Conservation (phyloP, 2,888 invertebrate species). For the Tuberolachnus salignus region DNA sequence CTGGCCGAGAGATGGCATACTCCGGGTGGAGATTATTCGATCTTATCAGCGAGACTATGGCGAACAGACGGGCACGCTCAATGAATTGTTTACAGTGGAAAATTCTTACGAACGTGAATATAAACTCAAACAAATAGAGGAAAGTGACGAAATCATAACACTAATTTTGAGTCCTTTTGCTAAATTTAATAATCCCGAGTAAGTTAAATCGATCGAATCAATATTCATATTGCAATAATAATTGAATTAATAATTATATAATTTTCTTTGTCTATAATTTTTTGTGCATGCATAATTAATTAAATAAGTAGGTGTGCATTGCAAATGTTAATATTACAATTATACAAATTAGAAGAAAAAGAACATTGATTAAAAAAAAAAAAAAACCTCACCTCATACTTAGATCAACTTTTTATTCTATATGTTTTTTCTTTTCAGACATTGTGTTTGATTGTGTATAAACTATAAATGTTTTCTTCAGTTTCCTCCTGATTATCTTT, state of each 20-base stretch:
- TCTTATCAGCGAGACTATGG: slow-evolving; percentile 4
- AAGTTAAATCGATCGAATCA: slow-evolving; percentile 60
- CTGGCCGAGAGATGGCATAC: slow-evolving; percentile 95
- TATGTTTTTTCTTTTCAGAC: too few species aligned
- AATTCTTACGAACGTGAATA: slow-evolving; percentile 84
- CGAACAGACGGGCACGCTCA: slow-evolving; percentile 27
- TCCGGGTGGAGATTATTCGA: slow-evolving; percentile 85
- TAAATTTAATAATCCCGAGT: slow-evolving; percentile 73
- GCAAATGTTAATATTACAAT: background rate
- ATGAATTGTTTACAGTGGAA: slow-evolving; percentile 71
- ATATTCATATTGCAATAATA: background rate
- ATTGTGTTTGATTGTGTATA: too few species aligned
- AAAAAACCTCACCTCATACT: too few species aligned
- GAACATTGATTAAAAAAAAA: too few species aligned
- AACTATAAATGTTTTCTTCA: too few species aligned
- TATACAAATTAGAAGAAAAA: background rate
- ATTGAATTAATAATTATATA: background rate
- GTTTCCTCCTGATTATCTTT: too few species aligned
- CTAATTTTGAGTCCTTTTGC: slow-evolving; percentile 68
- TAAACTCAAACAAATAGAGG: slow-evolving; percentile 71
- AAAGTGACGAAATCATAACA: slow-evolving; percentile 61
- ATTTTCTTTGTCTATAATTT: background rate
- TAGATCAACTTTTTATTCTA: too few species aligned
- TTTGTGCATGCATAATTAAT: background rate
- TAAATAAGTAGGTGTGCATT: too few species aligned